Conservation (phyloP, 2,888 invertebrate genomes). For the Leucozona laternaria region DNA sequence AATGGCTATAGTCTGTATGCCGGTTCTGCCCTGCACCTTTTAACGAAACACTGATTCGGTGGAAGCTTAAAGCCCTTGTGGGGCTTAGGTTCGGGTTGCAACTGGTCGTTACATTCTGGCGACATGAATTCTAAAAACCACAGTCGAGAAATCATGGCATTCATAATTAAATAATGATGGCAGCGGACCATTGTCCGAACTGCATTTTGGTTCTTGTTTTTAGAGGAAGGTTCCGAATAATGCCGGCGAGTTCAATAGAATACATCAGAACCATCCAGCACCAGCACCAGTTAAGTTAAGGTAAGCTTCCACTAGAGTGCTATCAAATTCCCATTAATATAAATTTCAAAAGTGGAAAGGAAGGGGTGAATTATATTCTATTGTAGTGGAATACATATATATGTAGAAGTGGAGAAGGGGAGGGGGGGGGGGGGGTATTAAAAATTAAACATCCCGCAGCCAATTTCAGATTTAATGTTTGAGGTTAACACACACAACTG, state of each 20-base stretch:
- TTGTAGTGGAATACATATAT: neutral
- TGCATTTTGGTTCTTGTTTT: conserved; percentile 20
- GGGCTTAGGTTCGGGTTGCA: neutral
- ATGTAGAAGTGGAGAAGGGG: neutral
- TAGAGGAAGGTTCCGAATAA: neutral
- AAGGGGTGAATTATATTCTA: neutral
- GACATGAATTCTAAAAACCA: conserved; percentile 59
- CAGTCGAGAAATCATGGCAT: conserved; percentile 63
- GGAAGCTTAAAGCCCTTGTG: neutral
- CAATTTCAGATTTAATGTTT: neutral
- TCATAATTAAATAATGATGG: conserved; percentile 65
- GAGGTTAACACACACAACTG: neutral
- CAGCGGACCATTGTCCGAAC: conserved; percentile 25
- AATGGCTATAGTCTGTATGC: neutral
- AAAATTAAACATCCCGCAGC: neutral
- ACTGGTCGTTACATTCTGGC: conserved; percentile 42
- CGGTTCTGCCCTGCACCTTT: neutral
- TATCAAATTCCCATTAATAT: conserved; percentile 64
- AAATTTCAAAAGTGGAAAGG: neutral
- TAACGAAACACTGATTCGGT: conserved; percentile 39
- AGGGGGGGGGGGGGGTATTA: neutral
- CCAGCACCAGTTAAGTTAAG: neutral
- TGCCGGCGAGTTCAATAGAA: conserved; percentile 24
- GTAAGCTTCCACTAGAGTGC: neutral
- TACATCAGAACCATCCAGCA: conserved; percentile 16